Percentiles rank a stretch among this genome's conserved stretches.
Evolutionary conservation across 2,888 invertebrate species (phyloP).

Genomic region (Myopa testacea): DNA sequence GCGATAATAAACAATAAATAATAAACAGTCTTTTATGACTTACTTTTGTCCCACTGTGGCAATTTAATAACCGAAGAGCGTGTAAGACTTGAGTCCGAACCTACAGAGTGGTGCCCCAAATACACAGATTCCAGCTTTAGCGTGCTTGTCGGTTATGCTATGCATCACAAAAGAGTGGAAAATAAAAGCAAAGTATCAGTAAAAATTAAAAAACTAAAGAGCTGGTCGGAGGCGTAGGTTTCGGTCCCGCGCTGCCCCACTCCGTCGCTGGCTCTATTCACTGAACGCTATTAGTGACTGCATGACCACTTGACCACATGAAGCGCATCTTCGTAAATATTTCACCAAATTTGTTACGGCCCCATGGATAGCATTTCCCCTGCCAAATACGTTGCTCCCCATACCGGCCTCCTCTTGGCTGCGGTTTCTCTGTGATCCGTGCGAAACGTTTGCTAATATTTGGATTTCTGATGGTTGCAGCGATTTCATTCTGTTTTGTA

Average conservation of each 20-base stretch:
- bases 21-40: too few species aligned
- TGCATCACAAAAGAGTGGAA: too few species aligned
- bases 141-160: neutral
- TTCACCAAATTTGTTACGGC: conserved; percentile 30
- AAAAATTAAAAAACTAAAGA: neutral
- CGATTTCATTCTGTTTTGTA: conserved; percentile 21
- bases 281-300: conserved; percentile 13
- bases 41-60: neutral
- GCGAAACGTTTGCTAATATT: conserved; percentile 37
- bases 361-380: neutral
- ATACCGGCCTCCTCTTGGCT: neutral
- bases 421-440: conserved; percentile 10
- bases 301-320: conserved; percentile 9
- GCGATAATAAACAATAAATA: too few species aligned
- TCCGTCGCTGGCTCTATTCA: neutral
- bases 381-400: neutral
- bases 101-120: conserved; percentile 21
- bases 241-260: neutral
- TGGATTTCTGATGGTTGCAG: conserved; percentile 25
- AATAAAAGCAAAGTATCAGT: neutral
- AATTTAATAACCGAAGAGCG: conserved; percentile 11
- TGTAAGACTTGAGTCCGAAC: conserved; percentile 7
- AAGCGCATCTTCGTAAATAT: conserved; percentile 25
- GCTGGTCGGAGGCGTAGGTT: conserved; percentile 9
- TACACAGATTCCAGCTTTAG: neutral